Evolutionary conservation across 23 tunicate genomes (phyloP).

Genomic region (Oikopleura dioica): DNA sequence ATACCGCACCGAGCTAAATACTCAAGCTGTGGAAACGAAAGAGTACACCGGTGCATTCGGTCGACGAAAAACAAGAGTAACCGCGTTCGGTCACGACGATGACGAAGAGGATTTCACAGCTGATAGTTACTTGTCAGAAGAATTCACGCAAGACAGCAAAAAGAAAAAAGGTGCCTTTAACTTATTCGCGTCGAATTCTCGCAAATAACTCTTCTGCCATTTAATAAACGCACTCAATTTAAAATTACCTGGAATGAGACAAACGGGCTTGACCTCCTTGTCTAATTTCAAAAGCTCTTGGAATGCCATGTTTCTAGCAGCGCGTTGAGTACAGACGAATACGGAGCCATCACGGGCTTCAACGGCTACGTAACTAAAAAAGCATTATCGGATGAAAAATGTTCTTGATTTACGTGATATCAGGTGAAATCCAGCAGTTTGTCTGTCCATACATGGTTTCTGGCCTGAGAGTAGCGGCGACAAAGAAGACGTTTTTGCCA

Average conservation of each 20-base stretch:
- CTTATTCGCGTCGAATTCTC: background rate
- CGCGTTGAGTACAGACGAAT: constrained; percentile 46
- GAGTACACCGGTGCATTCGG: too few species aligned
- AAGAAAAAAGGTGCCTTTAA: too few species aligned
- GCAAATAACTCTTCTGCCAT: background rate
- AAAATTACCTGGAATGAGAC: background rate
- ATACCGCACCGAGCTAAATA: too few species aligned
- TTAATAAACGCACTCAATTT: background rate
- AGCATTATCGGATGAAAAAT: background rate
- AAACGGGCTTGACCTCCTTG: background rate
- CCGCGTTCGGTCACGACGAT: too few species aligned
- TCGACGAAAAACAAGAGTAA: too few species aligned
- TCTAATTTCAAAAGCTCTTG: constrained; percentile 24
- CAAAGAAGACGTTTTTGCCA: constrained; percentile 29
- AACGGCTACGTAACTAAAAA: background rate
- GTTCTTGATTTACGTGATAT: constrained; percentile 26
- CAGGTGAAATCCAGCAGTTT: constrained; percentile 80
- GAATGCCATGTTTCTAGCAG: constrained; percentile 77
- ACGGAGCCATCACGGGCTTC: constrained; percentile 24
- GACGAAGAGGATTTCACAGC: too few species aligned
- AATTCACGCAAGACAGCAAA: too few species aligned
- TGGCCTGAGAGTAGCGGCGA: constrained; percentile 84
- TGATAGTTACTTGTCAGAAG: too few species aligned
- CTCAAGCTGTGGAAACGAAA: too few species aligned
- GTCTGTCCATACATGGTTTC: constrained; percentile 99